Evolutionary conservation across 2,113 vertebrate genomes (phyloP).

Genomic region (Melozone crissalis): DNA sequence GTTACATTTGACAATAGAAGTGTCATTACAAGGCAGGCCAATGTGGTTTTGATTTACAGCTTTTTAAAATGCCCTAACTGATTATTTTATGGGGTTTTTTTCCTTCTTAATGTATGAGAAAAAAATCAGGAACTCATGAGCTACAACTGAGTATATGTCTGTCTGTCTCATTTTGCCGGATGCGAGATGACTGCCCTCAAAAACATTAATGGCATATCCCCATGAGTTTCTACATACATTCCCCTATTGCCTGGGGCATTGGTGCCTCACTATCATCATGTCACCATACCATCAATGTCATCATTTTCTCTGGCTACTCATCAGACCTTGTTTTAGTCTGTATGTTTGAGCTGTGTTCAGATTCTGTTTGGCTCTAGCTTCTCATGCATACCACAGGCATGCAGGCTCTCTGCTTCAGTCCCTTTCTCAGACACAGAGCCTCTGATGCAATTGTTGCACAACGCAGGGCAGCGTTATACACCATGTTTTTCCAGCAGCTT

Average conservation of each 20-base stretch:
- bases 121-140: not conserved
- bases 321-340: not conserved
- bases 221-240: not conserved
- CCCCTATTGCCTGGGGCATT: not conserved
- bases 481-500: not conserved
- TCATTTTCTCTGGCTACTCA: not conserved
- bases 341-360: not conserved
- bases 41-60: not conserved
- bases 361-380: not conserved
- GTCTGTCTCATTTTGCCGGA: not conserved
- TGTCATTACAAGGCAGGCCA: not conserved
- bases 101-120: not conserved
- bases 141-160: not conserved
- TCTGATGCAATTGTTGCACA: not conserved
- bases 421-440: not conserved
- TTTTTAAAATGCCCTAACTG: not conserved
- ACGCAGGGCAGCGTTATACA: not conserved
- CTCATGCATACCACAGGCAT: not conserved
- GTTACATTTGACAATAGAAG: not conserved
- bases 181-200: not conserved
- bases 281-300: not conserved
- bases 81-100: not conserved
- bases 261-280: not conserved
- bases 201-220: not conserved
- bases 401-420: not conserved